These are phyloP conservation scores for Chrysotoxum bicinctum DNA, from an alignment of 2,888 invertebrate genomes.

Conservation along the genomic window DNA sequence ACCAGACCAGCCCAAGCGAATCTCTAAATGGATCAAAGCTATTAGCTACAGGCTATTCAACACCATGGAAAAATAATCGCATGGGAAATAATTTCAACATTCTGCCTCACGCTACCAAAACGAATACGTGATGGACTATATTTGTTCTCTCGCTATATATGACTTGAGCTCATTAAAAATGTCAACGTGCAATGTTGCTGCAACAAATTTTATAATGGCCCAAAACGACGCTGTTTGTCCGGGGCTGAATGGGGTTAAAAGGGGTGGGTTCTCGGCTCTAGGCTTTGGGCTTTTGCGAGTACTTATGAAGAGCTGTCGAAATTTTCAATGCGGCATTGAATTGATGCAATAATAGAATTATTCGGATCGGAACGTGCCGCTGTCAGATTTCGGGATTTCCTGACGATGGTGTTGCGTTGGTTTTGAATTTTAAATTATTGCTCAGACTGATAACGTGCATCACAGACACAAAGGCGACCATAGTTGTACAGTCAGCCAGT, in stretches of 20 bases:
- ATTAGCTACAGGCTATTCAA: constrained; percentile 73
- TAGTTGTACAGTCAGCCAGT: background rate
- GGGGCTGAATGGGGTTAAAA: constrained; percentile 33
- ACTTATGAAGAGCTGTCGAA: constrained; percentile 23
- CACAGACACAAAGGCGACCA: constrained; percentile 40
- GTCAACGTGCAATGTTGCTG: constrained; percentile 73
- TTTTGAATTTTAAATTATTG: constrained; percentile 71
- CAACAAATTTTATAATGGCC: constrained; percentile 73
- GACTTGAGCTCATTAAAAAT: constrained; percentile 72
- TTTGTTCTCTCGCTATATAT: constrained; percentile 30
- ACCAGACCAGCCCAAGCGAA: constrained; percentile 59
- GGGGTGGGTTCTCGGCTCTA: background rate
- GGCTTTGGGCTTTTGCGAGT: background rate
- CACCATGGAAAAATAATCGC: constrained; percentile 73
- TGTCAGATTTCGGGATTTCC: constrained; percentile 70
- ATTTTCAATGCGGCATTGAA: constrained; percentile 64
- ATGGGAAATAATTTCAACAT: constrained; percentile 72
- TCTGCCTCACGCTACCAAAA: constrained; percentile 57
- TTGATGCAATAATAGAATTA: constrained; percentile 71
- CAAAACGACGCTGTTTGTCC: constrained; percentile 64
- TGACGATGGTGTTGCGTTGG: constrained; percentile 54
- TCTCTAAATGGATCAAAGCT: constrained; percentile 73
- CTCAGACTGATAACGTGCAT: constrained; percentile 54
- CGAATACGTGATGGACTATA: constrained; percentile 66
- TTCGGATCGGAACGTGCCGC: constrained; percentile 66